Base-by-base conservation (phyloP, 2,113 vertebrate species). In the Megaptera novaeangliae region DNA sequence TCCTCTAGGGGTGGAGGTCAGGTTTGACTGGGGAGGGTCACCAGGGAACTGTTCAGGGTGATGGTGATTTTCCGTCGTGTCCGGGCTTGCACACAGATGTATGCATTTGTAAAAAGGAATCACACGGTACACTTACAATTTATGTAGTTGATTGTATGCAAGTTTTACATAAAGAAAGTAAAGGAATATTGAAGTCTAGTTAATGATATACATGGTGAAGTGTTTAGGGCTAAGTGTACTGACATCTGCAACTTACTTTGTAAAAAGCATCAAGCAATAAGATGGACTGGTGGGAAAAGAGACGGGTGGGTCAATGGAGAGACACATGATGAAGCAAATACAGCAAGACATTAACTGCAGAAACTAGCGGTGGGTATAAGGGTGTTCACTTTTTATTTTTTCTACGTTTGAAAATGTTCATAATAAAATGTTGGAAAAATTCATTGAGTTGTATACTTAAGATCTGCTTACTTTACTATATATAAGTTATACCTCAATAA, bases 281-380 rank as follows among this genome's bases (percentile, higher is more conserved):
- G 41, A 81, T 25, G 44, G 10, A 31, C 36, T 31, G 36, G 31
- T 25, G 4, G 71, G 13, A 72, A 84, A 18, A 57, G 1, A 25
- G 46, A 64, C 41, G 57, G 1, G 2, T 3, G 10, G 18, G 34
- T 5, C 7, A 15, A 18, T 5, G 8, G 39, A 61, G 0, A 20
- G 44, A 27, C 10, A 14, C 0, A 1, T 0, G 15, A 66, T 41
- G 20, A 64, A n/a, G 83, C 31, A 25, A 41, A 29, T 4, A 25
- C 0, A 55, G 71, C 29, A 29, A 36, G 6, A 10, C 2, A 2
- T 15, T 52, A 31, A 2, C 0, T 13, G 41, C 0, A 25, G 68
- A 18, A 36, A 6, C 23, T 1, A 9, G 61, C 8, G 20, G 57
- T 8, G 4, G 31, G 64, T 0, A 0, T 18, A 25, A 3, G 13